A percentile compares a stretch with the other conserved stretches of the same genome.
Evolutionary conservation across 1,140 invertebrate species (phyloP).

Genomic region (Lordiphosa collinella): DNA sequence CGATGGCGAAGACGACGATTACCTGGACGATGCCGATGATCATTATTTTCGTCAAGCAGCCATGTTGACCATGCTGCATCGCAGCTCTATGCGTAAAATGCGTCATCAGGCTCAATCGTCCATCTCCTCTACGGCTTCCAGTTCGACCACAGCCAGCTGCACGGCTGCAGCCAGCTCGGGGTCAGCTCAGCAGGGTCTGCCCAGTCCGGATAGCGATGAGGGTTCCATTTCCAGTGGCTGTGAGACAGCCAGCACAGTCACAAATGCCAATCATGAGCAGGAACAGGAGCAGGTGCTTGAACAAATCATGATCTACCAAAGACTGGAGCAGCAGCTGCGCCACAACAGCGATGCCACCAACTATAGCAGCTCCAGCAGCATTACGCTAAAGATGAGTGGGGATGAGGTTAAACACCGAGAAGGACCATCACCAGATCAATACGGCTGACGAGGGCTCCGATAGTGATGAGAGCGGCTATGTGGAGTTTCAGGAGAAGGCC

Average conservation of each 20-base stretch:
- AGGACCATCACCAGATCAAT: too few relatives aligned
- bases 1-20: constrained; percentile 75
- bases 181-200: constrained; percentile 55
- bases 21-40: constrained; percentile 64
- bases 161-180: constrained; percentile 42
- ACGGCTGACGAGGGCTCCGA: constrained; percentile 67
- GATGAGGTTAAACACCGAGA: constrained; percentile 1
- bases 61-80: constrained; percentile 77
- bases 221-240: constrained; percentile 89
- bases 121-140: constrained; percentile 71
- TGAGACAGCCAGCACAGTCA: constrained; percentile 87
- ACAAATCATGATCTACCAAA: constrained; percentile 75
- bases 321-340: constrained; percentile 69
- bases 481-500: constrained; percentile 79
- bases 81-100: constrained; percentile 75
- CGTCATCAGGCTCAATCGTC: constrained; percentile 76
- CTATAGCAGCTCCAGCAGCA: constrained; percentile 75
- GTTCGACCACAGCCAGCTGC: constrained; percentile 74
- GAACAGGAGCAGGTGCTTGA: constrained; percentile 63
- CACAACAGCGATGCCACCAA: constrained; percentile 64
- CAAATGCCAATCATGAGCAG: constrained; percentile 64
- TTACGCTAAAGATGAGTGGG: constrained; percentile 63
- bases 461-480: constrained; percentile 82
- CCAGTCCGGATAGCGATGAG: constrained; percentile 85
- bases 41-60: constrained; percentile 73